Evolutionary conservation across 2,113 vertebrate genomes (phyloP), one percentile per base, ranked within the genome.

Genomic region (Albula glossodonta): DNA sequence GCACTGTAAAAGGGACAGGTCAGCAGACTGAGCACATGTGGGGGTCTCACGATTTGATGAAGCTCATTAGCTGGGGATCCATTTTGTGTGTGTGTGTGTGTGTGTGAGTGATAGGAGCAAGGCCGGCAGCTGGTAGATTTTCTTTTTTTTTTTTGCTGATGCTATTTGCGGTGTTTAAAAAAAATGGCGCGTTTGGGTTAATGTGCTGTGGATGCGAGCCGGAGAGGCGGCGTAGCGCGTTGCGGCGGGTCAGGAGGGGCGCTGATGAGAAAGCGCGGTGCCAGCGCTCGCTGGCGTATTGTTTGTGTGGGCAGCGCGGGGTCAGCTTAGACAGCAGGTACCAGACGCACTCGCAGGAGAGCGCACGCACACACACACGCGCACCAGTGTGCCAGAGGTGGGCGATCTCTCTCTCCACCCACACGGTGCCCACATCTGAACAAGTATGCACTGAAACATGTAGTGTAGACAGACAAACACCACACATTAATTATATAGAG

Each of bases 271-370:
- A 83, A 88, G 87, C 80, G 87, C 87, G 86, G 88, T 87, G 90
- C 87, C 88, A 78, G 85, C 85, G 86, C 88, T 91, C 85, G 88
- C 84, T 84, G 86, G 86, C 25, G 86, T 60, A 87, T 57, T 89
- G 90, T 89, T 88, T 88, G 90, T 86, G 90, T 88, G 89, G 88
- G 90, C 90, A 88, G 90, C 88, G 88, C 87, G 87, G 89, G 88
- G 90, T 88, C 89, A 86, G 88, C 86, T 83, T 56, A 81, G 84
- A 88, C 52, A 70, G 51, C 85, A 83, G 57, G 83, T 77, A 81
- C 85, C 86, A 88, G 84, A 87, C 88, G 22, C 22, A 88, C 84
- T 84, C 81, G 78, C 86, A 86, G 51, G 80, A 60, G 82, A 80
- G 85, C 66, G 31, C 31, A 41, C 31, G 31, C 31, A 41, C 31